A percentile compares a stretch with the other conserved stretches of the same genome.
Conservation (phyloP, 1,140 invertebrate genomes). For the Zaprionus davidi region DNA sequence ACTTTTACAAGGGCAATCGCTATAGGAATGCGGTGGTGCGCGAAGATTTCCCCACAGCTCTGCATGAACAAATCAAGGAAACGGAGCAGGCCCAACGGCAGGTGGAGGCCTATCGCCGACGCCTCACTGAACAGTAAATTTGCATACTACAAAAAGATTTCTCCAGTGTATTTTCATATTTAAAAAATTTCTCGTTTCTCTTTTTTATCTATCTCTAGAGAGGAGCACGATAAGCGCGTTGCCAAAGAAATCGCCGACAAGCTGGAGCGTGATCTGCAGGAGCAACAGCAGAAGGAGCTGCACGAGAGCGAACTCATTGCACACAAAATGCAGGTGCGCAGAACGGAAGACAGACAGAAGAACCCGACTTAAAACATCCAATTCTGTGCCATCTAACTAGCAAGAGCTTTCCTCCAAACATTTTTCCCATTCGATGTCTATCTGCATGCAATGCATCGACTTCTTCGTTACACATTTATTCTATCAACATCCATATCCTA, state of each 20-base stretch:
- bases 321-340: conserved; percentile 83
- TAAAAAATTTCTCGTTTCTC: neutral
- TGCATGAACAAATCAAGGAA: conserved; percentile 92
- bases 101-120: conserved; percentile 86
- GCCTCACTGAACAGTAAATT: conserved; percentile 75
- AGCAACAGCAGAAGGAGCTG: conserved; percentile 85
- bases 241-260: conserved; percentile 88
- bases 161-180: neutral
- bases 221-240: conserved; percentile 89
- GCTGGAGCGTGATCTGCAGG: conserved; percentile 87
- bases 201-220: conserved; percentile 84
- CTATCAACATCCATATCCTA: too few species aligned
- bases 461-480: too few species aligned
- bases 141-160: neutral
- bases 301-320: conserved; percentile 85
- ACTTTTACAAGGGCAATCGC: conserved; percentile 94
- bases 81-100: conserved; percentile 87
- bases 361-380: neutral
- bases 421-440: too few species aligned
- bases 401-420: too few species aligned
- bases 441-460: too few species aligned
- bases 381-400: too few species aligned
- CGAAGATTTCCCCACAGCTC: conserved; percentile 93
- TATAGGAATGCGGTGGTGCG: conserved; percentile 94
- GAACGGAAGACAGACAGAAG: neutral